Evolutionary conservation across 1,140 invertebrate genomes (phyloP).

Genomic region (Solenopsis invicta): DNA sequence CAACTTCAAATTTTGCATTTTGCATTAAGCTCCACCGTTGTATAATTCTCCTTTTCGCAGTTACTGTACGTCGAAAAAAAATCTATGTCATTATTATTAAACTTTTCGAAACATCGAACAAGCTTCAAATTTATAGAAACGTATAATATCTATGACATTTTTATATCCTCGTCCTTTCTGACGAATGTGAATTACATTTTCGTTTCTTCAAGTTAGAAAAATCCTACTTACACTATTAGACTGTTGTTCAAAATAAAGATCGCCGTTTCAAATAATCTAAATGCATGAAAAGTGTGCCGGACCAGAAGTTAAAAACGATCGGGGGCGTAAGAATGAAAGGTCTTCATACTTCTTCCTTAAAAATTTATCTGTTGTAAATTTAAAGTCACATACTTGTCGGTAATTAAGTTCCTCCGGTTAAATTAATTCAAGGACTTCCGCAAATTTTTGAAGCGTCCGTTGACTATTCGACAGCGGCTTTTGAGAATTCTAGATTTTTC

Average conservation of each 20-base stretch:
- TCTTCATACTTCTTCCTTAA: background rate
- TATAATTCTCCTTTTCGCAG: too few relatives aligned
- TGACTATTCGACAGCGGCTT: background rate
- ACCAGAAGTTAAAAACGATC: background rate
- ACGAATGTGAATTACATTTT: background rate
- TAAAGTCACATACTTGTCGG: background rate
- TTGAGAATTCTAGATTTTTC: background rate
- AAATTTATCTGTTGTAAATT: background rate
- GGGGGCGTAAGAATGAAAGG: background rate
- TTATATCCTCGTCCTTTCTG: background rate
- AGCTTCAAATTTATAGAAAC: background rate
- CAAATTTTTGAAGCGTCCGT: background rate
- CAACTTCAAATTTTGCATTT: too few relatives aligned
- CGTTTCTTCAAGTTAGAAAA: background rate
- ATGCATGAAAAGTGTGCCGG: background rate
- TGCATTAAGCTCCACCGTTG: too few relatives aligned
- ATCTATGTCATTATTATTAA: too few relatives aligned
- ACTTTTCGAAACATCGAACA: background rate
- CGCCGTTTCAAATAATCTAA: too few relatives aligned
- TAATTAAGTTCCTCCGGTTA: background rate
- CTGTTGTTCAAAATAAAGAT: background rate
- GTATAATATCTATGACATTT: background rate
- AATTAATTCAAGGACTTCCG: background rate
- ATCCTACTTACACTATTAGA: background rate
- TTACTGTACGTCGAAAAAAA: too few relatives aligned